phyloP scores from a whole-genome alignment of 1,140 invertebrate species.

The Armadillidium nasatum region DNA sequence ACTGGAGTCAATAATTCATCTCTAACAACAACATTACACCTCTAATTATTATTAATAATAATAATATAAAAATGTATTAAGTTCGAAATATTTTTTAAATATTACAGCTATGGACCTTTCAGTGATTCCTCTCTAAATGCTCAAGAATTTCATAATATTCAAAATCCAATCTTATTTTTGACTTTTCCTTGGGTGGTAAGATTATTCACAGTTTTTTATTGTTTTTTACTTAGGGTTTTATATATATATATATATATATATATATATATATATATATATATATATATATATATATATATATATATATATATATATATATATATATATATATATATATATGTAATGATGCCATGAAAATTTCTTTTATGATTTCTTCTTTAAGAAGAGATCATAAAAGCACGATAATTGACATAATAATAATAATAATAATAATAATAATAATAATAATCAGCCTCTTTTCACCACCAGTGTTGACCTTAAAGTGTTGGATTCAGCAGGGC shows the following conservation, averaged over 20 bases:
- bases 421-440: not conserved
- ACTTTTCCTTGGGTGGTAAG: not conserved
- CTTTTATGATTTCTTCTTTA: too few relatives aligned
- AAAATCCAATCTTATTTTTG: not conserved
- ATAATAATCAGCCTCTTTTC: not conserved
- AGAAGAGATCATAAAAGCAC: too few relatives aligned
- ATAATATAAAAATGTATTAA: not conserved
- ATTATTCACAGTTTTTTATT: too few relatives aligned
- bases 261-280: too few relatives aligned
- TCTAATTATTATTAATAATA: not conserved
- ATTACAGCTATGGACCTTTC: not conserved
- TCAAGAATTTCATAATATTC: not conserved
- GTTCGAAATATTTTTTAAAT: not conserved
- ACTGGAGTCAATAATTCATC: too few relatives aligned
- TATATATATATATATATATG: too few relatives aligned
- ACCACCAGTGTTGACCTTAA: not conserved
- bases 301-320: too few relatives aligned
- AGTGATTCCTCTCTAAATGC: not conserved
- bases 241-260: too few relatives aligned
- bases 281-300: too few relatives aligned
- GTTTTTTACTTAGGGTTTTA: too few relatives aligned
- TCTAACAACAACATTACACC: not conserved
- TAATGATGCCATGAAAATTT: too few relatives aligned
- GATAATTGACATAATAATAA: too few relatives aligned
- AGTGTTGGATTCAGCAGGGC: not conserved